Conservation (phyloP, 2,797 vertebrate species). For the Ctenopoma kingsleyae region DNA sequence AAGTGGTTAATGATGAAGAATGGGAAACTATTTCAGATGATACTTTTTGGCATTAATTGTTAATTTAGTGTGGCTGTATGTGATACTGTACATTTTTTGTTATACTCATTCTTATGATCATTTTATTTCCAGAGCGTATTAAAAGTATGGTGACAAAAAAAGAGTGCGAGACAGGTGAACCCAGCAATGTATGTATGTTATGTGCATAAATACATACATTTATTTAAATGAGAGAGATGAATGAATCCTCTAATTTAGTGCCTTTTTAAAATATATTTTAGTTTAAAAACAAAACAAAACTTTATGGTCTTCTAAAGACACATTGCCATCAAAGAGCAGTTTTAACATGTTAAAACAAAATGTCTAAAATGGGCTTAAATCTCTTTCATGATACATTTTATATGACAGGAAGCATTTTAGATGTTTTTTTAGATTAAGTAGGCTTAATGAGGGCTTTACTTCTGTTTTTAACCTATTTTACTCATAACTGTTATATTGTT, state of each 20-base stretch:
- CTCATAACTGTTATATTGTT: slow-evolving; percentile 46
- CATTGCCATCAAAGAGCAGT: not conserved
- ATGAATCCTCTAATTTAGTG: slow-evolving; percentile 61
- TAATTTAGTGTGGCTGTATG: slow-evolving; percentile 1
- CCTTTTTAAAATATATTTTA: slow-evolving; percentile 46
- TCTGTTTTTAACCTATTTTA: slow-evolving; percentile 58
- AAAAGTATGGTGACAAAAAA: not conserved
- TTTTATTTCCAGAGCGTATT: slow-evolving; percentile 20
- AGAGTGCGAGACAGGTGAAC: not conserved
- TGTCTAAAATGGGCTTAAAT: not conserved
- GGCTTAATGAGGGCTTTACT: slow-evolving; percentile 72
- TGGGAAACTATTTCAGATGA: not conserved
- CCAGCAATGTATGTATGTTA: slow-evolving; percentile 36
- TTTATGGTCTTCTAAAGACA: slow-evolving; percentile 7
- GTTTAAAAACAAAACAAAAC: not conserved
- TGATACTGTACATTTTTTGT: slow-evolving; percentile 21
- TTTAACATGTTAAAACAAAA: slow-evolving; percentile 20
- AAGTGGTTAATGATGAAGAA: not conserved
- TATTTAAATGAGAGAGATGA: slow-evolving; percentile 32
- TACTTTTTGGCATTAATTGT: not conserved
- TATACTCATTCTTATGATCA: slow-evolving; percentile 32
- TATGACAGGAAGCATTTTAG: not conserved
- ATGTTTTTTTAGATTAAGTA: slow-evolving; percentile 2
- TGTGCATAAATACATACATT: slow-evolving; percentile 38
- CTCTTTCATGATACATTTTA: slow-evolving; percentile 3